A percentile compares a stretch with the other conserved stretches of the same genome.
These are phyloP conservation scores for Rhogogaster chlorosoma DNA, from an alignment of 2,888 invertebrate species.

Conservation along the genomic window DNA sequence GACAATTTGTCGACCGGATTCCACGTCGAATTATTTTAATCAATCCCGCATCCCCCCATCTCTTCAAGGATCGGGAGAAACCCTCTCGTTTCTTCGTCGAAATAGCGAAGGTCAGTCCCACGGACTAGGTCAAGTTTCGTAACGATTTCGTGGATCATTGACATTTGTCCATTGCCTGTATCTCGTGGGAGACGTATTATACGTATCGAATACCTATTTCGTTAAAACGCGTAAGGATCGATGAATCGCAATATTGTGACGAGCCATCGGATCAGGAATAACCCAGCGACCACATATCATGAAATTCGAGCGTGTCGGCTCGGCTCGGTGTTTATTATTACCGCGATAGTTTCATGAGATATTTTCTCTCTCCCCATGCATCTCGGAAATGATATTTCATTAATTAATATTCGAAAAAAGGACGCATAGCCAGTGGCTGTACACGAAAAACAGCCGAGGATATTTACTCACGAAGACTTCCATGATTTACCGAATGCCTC, in stretches of 20 bases:
- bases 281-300: neutral
- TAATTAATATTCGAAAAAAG: constrained; percentile 41
- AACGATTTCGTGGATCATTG: constrained; percentile 6
- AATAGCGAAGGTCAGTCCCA: neutral
- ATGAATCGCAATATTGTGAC: constrained; percentile 45
- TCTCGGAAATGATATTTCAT: constrained; percentile 19
- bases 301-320: no score
- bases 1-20: constrained; percentile 75
- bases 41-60: neutral
- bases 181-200: neutral
- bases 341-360: neutral
- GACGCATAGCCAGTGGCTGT: constrained; percentile 44
- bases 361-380: neutral
- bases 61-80: neutral
- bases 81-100: neutral
- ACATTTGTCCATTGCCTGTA: neutral
- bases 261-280: neutral
- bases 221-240: neutral
- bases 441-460: constrained; percentile 34
- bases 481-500: constrained; percentile 39
- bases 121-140: neutral
- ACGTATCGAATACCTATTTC: neutral
- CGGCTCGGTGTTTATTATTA: no score
- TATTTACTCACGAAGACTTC: constrained; percentile 44
- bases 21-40: constrained; percentile 56